Base-by-base conservation (phyloP, 2,797 vertebrate genomes). In the Lutjanus campechanus region DNA sequence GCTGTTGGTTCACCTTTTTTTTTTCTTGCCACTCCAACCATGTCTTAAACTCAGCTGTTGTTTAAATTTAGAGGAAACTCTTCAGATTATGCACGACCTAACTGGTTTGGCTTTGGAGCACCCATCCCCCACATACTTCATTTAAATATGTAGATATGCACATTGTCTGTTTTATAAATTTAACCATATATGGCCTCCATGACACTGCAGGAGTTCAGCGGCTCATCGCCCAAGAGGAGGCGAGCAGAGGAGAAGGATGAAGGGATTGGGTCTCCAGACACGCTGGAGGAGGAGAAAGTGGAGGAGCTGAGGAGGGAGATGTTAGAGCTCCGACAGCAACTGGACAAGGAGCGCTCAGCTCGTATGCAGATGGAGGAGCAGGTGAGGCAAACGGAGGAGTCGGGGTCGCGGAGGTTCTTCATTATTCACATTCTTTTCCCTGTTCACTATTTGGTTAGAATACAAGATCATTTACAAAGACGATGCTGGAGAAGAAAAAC, bases 211-310 rank as follows among this genome's bases (percentile, higher is more conserved):
- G 97, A 98, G 89, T 97, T 97, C 79, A 97, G 96, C 0, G 96
- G 97, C 79, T 97, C 97, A 1, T 98, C 97, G 2, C 97, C 97
- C 0, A 98, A 98, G 86, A 92, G 93, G 82, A 93, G 91, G 91
- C 89, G 94, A 78, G 92, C 93, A 0, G 97, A 98, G 79, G 97
- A 98, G 89, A 98, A 98, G 74, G 97, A 98, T 0, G 97, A 98
- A 84, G 97, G 97, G 7, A 98, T 98, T 0, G 97, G 97, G 40
- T 98, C 92, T 73, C 92, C 90, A 1, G 92, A 95, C 74, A 85
- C 86, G 1, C 77, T 93, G 79, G 93, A 95, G 72, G 94, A 95
- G 60, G 93, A 94, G 85, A 94, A 91, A 36, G 91, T 92, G 82
- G 0, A 95, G 70, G 91, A 93, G 85, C 86, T 93, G 76, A 86